These are phyloP conservation scores for Erebia aethiops DNA, from an alignment of 2,888 invertebrate genomes.

Conservation along the genomic window DNA sequence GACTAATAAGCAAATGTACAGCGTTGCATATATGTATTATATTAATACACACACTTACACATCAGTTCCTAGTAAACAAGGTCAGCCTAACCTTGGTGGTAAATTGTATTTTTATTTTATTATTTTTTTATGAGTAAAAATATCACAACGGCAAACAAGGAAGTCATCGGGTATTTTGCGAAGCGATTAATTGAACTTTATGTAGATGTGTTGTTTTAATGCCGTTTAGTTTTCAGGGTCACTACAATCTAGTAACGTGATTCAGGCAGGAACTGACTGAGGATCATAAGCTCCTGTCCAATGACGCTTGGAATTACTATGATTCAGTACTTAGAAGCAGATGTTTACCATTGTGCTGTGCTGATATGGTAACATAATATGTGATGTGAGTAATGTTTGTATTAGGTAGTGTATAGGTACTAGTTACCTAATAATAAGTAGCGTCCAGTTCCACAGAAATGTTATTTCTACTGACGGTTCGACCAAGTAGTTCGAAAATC, in stretches of 20 bases:
- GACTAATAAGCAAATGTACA: conserved; percentile 36
- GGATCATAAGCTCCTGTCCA: conserved; percentile 33
- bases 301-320: conserved; percentile 38
- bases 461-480: not conserved
- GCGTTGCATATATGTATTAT: conserved; percentile 46
- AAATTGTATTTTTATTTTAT: conserved; percentile 66
- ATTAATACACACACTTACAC: conserved; percentile 61
- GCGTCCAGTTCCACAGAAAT: not conserved
- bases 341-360: conserved; percentile 39
- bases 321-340: conserved; percentile 44
- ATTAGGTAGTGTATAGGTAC: conserved; percentile 8
- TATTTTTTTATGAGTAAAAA: conserved; percentile 68
- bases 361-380: conserved; percentile 36
- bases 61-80: conserved; percentile 75
- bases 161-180: conserved; percentile 62
- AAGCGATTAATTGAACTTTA: conserved; percentile 60
- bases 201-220: conserved; percentile 58
- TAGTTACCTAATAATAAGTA: not conserved
- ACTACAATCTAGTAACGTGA: conserved; percentile 43
- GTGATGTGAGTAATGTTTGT: conserved; percentile 38
- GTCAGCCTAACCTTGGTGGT: conserved; percentile 70
- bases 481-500: not conserved
- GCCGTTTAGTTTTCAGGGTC: conserved; percentile 61
- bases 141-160: conserved; percentile 74
- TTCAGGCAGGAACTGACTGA: conserved; percentile 45